Evolutionary conservation across 1,140 invertebrate species (phyloP).

Genomic region (Drosophila athabasca): DNA sequence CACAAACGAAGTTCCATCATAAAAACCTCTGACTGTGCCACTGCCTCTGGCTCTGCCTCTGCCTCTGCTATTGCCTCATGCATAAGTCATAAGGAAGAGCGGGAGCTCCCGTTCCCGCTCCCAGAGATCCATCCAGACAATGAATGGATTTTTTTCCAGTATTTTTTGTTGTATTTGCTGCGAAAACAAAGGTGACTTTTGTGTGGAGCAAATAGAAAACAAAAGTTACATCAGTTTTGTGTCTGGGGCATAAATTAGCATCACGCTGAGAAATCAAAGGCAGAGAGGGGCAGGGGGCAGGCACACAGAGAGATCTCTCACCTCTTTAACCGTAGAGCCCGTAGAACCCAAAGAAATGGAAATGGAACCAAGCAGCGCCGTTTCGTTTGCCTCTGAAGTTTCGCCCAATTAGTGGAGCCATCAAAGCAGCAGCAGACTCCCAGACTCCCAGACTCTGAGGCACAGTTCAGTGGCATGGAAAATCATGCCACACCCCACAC

Average conservation of each 20-base stretch:
- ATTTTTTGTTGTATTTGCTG: constrained; percentile 59
- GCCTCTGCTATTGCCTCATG: constrained; percentile 40
- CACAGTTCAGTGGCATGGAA: constrained; percentile 70
- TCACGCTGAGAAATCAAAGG: constrained; percentile 52
- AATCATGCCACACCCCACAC: constrained; percentile 45
- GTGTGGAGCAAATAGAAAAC: constrained; percentile 67
- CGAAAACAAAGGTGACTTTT: constrained; percentile 72
- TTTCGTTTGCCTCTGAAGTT: constrained; percentile 49
- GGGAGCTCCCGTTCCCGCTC: constrained; percentile 54
- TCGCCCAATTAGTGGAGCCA: constrained; percentile 67
- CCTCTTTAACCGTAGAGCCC: constrained; percentile 22
- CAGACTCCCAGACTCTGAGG: constrained; percentile 17
- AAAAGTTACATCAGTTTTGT: constrained; percentile 73
- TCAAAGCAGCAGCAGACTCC: constrained; percentile 20
- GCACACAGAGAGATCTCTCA: constrained; percentile 34
- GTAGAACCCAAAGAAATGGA: background rate
- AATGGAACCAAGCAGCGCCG: constrained; percentile 9
- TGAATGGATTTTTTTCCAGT: constrained; percentile 37
- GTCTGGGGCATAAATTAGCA: constrained; percentile 70
- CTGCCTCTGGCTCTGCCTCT: too few relatives aligned
- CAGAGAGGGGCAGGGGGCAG: background rate
- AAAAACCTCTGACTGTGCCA: constrained; percentile 9
- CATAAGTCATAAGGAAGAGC: constrained; percentile 70
- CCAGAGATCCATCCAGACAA: constrained; percentile 20
- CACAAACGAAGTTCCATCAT: constrained; percentile 20